Evolutionary conservation across 2,797 vertebrate species (phyloP), one percentile per base, ranked within the genome.

Genomic region (Hoplostethus mediterraneus): DNA sequence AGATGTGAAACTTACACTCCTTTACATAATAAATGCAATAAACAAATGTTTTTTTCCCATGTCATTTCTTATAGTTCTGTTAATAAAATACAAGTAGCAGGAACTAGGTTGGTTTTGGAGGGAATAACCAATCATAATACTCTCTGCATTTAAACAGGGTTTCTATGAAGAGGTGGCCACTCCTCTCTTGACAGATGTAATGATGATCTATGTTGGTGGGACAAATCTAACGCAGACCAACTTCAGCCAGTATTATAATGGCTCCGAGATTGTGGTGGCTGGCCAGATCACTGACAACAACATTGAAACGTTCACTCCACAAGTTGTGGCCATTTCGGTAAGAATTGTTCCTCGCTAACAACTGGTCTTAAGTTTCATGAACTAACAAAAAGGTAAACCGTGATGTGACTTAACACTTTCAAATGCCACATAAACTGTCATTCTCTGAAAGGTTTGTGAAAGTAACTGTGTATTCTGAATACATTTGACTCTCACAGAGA

Each of bases 141-240:
- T 17, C 6, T 71, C 33, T 33, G 54, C 47, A 4, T 5, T 71
- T 73, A 56, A 16, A 61, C 83, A 96, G 95, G 95, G 92, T 53
- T 96, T 96, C 89, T 96, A 95, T 80, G 86, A 94, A 54, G 95
- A 96, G 61, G 94, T 96, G 57, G 95, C 95, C 14, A 93, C 90
- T 58, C 95, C 95, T 13, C 87, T 96, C 63, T 68, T 96, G 73
- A 90, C 85, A 53, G 79, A 95, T 45, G 81, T 96, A 67, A 88
- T 81, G 8, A 87, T 96, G 81, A 89, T 80, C 47, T 96, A 95
- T 56, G 14, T 12, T 0, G 93, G 92, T n/a, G 93, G 87, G 9
- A 62, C 59, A 53, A 92, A 94, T 73, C 73, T 96, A 33, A 96
- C 95, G 53, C 80, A 93, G 80, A 94, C 89, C 70, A 93, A 61